phyloP scores from a whole-genome alignment of 53 echinoderm and acorn worm species.

The Luidia sarsii region DNA sequence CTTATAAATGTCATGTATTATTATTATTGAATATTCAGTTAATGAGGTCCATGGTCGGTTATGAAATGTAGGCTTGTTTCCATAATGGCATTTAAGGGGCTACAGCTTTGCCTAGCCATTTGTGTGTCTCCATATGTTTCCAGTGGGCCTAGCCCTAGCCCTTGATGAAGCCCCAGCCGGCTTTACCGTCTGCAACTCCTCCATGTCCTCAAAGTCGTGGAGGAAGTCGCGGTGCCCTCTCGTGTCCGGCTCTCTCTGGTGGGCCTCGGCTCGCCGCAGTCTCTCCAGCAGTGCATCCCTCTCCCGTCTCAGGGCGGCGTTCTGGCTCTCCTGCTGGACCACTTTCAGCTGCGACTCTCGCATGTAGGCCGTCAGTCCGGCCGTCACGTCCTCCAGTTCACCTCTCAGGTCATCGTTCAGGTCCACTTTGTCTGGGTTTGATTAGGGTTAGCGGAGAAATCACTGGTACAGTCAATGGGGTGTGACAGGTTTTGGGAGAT shows the following conservation, averaged over 20 bases:
- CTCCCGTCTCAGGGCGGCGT: slow-evolving; percentile 70
- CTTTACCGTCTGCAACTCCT: slow-evolving; percentile 76
- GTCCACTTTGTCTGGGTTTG: slow-evolving; percentile 69
- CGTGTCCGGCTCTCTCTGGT: not conserved
- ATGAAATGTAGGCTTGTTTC: no score
- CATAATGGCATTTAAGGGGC: no score
- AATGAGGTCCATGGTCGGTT: no score
- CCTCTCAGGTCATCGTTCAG: slow-evolving; percentile 80
- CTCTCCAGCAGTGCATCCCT: slow-evolving; percentile 60
- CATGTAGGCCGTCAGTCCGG: slow-evolving; percentile 79
- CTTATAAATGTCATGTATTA: no score
- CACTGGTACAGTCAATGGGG: no score
- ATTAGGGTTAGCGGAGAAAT: no score
- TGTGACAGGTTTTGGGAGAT: no score
- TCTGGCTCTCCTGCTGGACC: slow-evolving; percentile 64
- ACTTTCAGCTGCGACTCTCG: slow-evolving; percentile 70
- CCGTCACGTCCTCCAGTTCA: slow-evolving; percentile 80
- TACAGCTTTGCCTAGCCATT: no score
- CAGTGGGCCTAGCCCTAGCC: no score
- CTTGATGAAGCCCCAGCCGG: no score
- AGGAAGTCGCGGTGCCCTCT: not conserved
- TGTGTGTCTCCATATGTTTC: no score
- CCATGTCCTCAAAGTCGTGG: slow-evolving; percentile 23
- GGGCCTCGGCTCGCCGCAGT: slow-evolving; percentile 47
- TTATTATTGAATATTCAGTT: no score